Evolutionary conservation across 1,140 invertebrate species (phyloP).

Genomic region (Asbolus verrucosus): DNA sequence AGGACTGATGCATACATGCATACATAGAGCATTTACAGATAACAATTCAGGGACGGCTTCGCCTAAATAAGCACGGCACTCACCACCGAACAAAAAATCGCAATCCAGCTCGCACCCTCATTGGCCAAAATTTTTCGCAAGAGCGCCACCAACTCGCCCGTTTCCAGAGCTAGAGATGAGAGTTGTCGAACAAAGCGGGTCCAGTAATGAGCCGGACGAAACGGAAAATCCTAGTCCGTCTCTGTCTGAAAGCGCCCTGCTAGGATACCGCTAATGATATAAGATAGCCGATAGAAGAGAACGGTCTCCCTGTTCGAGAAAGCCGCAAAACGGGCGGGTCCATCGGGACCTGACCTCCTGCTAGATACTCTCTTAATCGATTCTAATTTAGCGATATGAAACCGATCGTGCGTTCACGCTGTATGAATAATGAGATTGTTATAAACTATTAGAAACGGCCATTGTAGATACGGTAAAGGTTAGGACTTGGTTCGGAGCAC

Average conservation of each 20-base stretch:
- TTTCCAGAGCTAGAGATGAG: too few relatives aligned
- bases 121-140: too few relatives aligned
- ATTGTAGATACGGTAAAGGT: conserved; percentile 40
- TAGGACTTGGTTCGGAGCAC: conserved; percentile 41
- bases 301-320: conserved; percentile 43
- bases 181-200: too few relatives aligned
- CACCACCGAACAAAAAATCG: too few relatives aligned
- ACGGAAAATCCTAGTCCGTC: conserved; percentile 24
- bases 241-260: conserved; percentile 46
- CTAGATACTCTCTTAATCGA: conserved; percentile 51
- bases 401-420: conserved; percentile 49
- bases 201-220: not conserved
- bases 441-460: conserved; percentile 48
- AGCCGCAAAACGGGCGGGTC: conserved; percentile 45
- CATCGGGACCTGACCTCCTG: conserved; percentile 43
- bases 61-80: not conserved
- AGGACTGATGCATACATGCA: conserved; percentile 56
- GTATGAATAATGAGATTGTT: conserved; percentile 55
- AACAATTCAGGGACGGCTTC: conserved; percentile 50
- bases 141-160: too few relatives aligned
- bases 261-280: conserved; percentile 54
- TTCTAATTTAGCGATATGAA: conserved; percentile 54
- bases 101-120: too few relatives aligned
- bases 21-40: conserved; percentile 48
- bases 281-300: conserved; percentile 47